A percentile compares a stretch with the other conserved stretches of the same genome.
Evolutionary conservation across 2,888 invertebrate species (phyloP).

Genomic region (Drosophila leonis): DNA sequence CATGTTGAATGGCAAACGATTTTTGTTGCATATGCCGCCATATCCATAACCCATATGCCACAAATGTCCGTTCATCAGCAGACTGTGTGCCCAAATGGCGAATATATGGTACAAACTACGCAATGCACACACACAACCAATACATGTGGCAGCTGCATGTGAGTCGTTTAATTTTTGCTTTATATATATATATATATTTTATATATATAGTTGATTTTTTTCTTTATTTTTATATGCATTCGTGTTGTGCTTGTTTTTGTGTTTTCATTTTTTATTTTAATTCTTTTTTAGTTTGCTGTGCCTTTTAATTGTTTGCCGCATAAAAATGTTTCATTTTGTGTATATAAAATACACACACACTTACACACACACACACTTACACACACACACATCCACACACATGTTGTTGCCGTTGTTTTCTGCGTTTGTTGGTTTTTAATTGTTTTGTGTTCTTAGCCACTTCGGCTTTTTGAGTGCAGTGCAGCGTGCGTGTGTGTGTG

Average conservation of each 20-base stretch:
- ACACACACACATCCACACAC: slow-evolving; percentile 25
- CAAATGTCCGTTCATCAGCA: slow-evolving; percentile 67
- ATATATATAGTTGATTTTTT: slow-evolving; percentile 3
- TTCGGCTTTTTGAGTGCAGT: slow-evolving; percentile 77
- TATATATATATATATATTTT: slow-evolving; percentile 33
- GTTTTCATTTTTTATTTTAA: slow-evolving; percentile 60
- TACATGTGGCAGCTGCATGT: slow-evolving; percentile 40
- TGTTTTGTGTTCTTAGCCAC: slow-evolving; percentile 82
- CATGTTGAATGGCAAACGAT: slow-evolving; percentile 54
- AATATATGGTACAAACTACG: slow-evolving; percentile 28
- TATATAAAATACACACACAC: slow-evolving; percentile 39
- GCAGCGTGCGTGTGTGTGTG: slow-evolving; percentile 49
- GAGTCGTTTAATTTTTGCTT: slow-evolving; percentile 76
- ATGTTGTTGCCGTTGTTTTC: slow-evolving; percentile 41
- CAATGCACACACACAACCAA: slow-evolving; percentile 28
- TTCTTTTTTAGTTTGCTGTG: slow-evolving; percentile 71
- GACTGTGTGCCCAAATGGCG: slow-evolving; percentile 34
- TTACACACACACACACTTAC: slow-evolving; percentile 11
- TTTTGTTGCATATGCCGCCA: slow-evolving; percentile 49
- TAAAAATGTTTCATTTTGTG: slow-evolving; percentile 77
- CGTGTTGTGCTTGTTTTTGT: slow-evolving; percentile 17
- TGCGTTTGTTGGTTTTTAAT: slow-evolving; percentile 78
- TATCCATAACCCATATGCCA: slow-evolving; percentile 64
- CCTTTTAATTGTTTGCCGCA: slow-evolving; percentile 78
- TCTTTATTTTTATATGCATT: slow-evolving; percentile 29